These are phyloP conservation scores for Agrypnus murinus DNA, from an alignment of 2,888 invertebrate species.

Conservation along the genomic window DNA sequence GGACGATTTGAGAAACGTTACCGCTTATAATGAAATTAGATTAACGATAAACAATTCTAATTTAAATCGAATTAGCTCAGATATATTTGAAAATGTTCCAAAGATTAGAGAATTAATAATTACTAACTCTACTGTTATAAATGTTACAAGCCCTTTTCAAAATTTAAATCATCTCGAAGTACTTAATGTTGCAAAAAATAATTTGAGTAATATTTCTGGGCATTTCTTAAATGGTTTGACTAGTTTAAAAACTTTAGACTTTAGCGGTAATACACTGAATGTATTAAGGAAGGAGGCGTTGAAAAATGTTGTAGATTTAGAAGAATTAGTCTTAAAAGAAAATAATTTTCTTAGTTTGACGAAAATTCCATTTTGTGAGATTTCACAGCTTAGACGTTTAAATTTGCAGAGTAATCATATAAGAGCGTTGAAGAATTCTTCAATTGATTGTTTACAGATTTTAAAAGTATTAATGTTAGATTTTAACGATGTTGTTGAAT, in stretches of 20 bases:
- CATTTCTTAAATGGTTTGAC: conserved; percentile 11
- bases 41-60: conserved; percentile 63
- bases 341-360: conserved; percentile 77
- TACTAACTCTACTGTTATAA: conserved; percentile 51
- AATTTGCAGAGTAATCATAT: conserved; percentile 16
- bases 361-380: conserved; percentile 32
- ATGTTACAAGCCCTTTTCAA: conserved; percentile 10
- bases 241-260: conserved; percentile 70
- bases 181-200: conserved; percentile 30
- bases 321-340: conserved; percentile 79
- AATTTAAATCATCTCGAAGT: conserved; percentile 23
- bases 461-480: conserved; percentile 43
- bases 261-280: conserved; percentile 80
- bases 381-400: conserved; percentile 11
- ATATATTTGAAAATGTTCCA: conserved; percentile 61
- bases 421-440: background rate
- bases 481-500: conserved; percentile 38
- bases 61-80: conserved; percentile 56
- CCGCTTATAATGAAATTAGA: conserved; percentile 65
- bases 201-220: conserved; percentile 30
- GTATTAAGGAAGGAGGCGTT: conserved; percentile 76
- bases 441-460: conserved; percentile 35
- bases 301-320: conserved; percentile 70
- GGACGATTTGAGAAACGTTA: conserved; percentile 61
- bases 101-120: conserved; percentile 63